Evolutionary conservation across 2,888 invertebrate genomes (phyloP).

Genomic region (Leptinotarsa haldemani): DNA sequence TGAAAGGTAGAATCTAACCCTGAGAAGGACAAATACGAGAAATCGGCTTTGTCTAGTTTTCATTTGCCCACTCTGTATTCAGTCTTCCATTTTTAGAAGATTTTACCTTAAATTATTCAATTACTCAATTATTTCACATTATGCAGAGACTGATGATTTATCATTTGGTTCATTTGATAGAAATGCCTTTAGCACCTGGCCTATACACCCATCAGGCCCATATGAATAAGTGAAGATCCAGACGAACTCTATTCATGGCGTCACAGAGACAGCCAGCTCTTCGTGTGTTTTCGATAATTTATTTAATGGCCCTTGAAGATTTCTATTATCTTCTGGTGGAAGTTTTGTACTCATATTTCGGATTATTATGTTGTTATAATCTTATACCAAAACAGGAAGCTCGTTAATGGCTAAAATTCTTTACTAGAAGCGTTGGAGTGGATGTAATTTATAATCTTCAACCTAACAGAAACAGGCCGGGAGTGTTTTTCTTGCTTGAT

Average conservation of each 20-base stretch:
- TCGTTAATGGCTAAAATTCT: not conserved
- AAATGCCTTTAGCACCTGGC: not conserved
- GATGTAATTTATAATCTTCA: not conserved
- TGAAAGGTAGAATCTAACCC: too few relatives aligned
- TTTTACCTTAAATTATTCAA: too few relatives aligned
- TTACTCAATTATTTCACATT: too few relatives aligned
- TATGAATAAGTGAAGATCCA: conserved; percentile 29
- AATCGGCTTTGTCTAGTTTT: too few relatives aligned
- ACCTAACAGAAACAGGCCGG: not conserved
- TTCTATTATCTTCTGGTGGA: conserved; percentile 17
- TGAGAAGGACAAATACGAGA: too few relatives aligned
- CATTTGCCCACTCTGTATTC: too few relatives aligned
- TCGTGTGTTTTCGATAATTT: conserved; percentile 28
- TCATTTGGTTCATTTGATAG: not conserved
- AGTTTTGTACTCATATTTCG: conserved; percentile 18
- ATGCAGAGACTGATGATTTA: too few relatives aligned
- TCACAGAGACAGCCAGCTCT: conserved; percentile 27
- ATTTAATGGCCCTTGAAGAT: conserved; percentile 30
- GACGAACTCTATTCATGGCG: conserved; percentile 29
- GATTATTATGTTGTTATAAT: conserved; percentile 22
- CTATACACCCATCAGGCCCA: conserved; percentile 19
- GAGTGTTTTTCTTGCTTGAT: not conserved
- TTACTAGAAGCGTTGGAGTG: not conserved
- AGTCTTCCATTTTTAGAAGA: too few relatives aligned
- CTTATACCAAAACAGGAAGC: conserved; percentile 8